phyloP scores from a whole-genome alignment of 2,113 vertebrate genomes.

The Pelmatolapia mariae region DNA sequence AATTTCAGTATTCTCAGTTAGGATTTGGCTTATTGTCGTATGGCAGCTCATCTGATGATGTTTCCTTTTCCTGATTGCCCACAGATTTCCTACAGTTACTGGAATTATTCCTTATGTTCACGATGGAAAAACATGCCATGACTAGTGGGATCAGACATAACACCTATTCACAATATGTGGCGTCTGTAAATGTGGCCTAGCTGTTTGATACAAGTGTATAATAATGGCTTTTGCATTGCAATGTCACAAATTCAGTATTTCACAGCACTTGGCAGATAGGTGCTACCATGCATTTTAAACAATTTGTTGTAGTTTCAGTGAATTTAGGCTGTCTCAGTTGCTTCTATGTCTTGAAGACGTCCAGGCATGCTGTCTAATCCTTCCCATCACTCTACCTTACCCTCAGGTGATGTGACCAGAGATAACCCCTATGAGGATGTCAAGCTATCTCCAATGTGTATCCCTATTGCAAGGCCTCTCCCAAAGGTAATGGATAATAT shows the following conservation, averaged over 20 bases:
- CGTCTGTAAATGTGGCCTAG: neutral
- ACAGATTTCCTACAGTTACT: neutral
- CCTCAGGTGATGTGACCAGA: slow-evolving; percentile 69
- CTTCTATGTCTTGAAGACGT: neutral
- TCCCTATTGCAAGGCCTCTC: slow-evolving; percentile 67
- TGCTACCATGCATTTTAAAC: neutral
- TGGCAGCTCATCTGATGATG: neutral
- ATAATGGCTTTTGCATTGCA: neutral
- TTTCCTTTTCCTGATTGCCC: neutral
- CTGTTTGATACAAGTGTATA: neutral
- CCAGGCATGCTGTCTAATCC: neutral
- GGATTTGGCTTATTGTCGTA: neutral
- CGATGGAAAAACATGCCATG: neutral
- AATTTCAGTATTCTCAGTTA: neutral
- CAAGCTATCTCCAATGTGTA: slow-evolving; percentile 73
- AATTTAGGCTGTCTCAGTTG: neutral
- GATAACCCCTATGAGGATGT: slow-evolving; percentile 88
- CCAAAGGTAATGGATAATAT: slow-evolving; percentile 45
- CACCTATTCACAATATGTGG: neutral
- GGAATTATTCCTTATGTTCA: neutral
- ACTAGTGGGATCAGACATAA: neutral
- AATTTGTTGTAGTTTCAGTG: neutral
- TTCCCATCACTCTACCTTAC: neutral
- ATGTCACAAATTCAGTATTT: neutral
- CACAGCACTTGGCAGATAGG: neutral